Base-by-base conservation (phyloP, 2,113 vertebrate genomes). In the Pelobates fuscus region DNA sequence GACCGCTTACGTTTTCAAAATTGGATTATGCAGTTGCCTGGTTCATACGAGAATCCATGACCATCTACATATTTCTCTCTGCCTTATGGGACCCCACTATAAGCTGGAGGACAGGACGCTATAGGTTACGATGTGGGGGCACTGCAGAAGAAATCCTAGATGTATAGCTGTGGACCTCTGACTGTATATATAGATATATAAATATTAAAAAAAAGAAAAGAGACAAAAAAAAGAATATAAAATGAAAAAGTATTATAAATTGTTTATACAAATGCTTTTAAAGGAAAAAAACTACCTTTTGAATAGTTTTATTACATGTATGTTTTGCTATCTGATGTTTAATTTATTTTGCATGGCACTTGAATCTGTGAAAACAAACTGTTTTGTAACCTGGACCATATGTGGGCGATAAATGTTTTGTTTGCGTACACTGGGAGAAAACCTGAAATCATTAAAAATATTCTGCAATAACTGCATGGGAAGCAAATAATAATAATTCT, bases 1-100 rank as follows among this genome's bases (percentile, higher is more conserved):
- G 97, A 3, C 80, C 94, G 2, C 90, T 92, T 54, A 92, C 91
- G 82, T 99, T 98, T 88, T 98, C 96, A 3, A 99, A 99, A 91
- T 88, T 98, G 84, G 97, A 99, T 91, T 99, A 98, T 54, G 96
- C 97, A 0, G 96, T 99, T 21, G 97, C 96, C 32, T 99, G 97
- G 97, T 98, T 99, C 90, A 98, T 99, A 90, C 85, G 97, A 25
- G 97, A 99, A 89, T 98, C 97, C 14, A 97, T 99, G 96, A 95
- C 95, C 1, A 94, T 99, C 81, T 96, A 97, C 86, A 99, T 99
- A 82, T 99, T 99, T 88, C 84, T 98, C n/a, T 98, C 97, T 2
- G 97, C 97, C 12, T 89, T 99, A 54, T 98, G 97, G 95, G 97
- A 98, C 83, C 96, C 97, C 6, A 98, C 96, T 0, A 98, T 99